These are phyloP conservation scores for Ptychadena robeensis DNA, from an alignment of 2,797 vertebrate species.

Conservation along the genomic window DNA sequence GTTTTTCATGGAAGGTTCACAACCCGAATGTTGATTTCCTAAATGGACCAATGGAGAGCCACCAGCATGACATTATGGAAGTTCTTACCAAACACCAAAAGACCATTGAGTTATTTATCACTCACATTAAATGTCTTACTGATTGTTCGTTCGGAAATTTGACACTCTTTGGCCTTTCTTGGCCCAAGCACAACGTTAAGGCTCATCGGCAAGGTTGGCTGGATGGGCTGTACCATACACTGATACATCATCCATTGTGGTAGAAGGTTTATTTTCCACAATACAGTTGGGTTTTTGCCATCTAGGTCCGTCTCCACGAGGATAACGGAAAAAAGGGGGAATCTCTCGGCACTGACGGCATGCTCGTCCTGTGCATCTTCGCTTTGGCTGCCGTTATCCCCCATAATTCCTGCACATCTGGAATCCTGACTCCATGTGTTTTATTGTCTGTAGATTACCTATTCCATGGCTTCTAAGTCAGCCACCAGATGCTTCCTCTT, in stretches of 20 bases:
- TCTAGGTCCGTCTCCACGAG: neutral
- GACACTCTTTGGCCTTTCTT: no score
- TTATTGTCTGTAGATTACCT: constrained; percentile 38
- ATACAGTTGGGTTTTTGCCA: neutral
- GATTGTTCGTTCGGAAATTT: no score
- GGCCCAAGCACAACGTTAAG: no score
- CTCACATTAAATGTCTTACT: no score
- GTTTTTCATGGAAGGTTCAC: no score
- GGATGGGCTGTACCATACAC: no score
- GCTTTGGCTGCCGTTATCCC: constrained; percentile 19
- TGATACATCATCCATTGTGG: neutral
- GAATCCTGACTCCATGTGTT: constrained; percentile 16
- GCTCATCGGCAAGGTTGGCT: no score
- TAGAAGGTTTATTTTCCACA: neutral
- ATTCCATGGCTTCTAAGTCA: constrained; percentile 33
- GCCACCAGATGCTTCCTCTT: constrained; percentile 21
- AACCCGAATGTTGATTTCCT: no score
- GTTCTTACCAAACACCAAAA: no score
- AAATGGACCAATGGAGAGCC: no score
- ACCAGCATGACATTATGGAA: no score
- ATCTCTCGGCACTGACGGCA: constrained; percentile 1
- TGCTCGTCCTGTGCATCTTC: neutral
- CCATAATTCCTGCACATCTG: constrained; percentile 47
- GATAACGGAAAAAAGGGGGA: neutral
- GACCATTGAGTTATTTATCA: no score